Evolutionary conservation across 2,888 invertebrate species (phyloP).

Genomic region (Alcis repandata): DNA sequence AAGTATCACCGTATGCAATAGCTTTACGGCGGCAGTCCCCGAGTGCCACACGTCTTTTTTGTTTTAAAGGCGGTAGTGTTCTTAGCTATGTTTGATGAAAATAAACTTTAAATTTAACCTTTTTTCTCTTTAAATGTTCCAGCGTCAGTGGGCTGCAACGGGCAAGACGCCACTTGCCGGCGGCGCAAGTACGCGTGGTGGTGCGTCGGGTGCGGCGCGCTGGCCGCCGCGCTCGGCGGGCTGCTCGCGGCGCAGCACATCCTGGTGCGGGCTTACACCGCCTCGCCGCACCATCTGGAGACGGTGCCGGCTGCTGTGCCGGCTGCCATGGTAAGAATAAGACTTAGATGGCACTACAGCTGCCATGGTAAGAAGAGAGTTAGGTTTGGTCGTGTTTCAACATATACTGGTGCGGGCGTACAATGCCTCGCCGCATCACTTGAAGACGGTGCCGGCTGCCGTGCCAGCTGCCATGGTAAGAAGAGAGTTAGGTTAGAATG

Average conservation of each 20-base stretch:
- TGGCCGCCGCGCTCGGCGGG: slow-evolving; percentile 92
- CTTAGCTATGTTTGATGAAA: too few species aligned
- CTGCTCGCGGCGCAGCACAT: slow-evolving; percentile 93
- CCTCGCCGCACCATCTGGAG: slow-evolving; percentile 93
- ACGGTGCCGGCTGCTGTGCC: slow-evolving; percentile 98
- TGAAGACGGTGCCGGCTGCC: slow-evolving; percentile 98
- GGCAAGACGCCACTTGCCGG: slow-evolving; percentile 78
- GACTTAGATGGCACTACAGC: not conserved
- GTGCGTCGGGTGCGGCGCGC: slow-evolving; percentile 93
- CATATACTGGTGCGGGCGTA: slow-evolving; percentile 93
- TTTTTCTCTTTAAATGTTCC: slow-evolving; percentile 29
- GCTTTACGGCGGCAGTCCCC: too few species aligned
- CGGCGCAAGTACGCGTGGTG: slow-evolving; percentile 93
- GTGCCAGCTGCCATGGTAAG: slow-evolving; percentile 96
- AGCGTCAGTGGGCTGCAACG: slow-evolving; percentile 77
- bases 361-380: too few species aligned
- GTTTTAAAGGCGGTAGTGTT: too few species aligned
- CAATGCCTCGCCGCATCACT: slow-evolving; percentile 91
- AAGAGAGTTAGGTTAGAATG: not conserved
- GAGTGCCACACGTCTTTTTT: too few species aligned
- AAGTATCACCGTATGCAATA: too few species aligned
- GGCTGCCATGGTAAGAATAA: slow-evolving; percentile 94
- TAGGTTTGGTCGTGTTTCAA: slow-evolving; percentile 89
- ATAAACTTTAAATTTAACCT: too few species aligned
- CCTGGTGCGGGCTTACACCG: slow-evolving; percentile 92